Evolutionary conservation across 1,140 invertebrate genomes (phyloP).

Genomic region (Anadara kagoshimensis): DNA sequence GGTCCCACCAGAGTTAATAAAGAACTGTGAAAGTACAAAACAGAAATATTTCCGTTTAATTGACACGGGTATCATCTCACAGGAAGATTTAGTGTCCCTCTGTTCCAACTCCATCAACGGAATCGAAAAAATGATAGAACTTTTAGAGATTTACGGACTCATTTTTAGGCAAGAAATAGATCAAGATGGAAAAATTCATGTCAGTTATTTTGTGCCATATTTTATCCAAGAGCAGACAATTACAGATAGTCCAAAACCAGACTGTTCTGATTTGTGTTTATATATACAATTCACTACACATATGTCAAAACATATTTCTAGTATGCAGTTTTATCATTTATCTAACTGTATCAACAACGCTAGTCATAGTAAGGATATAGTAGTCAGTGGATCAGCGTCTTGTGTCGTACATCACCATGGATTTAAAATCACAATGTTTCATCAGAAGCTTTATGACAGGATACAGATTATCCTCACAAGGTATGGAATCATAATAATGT

Average conservation of each 20-base stretch:
- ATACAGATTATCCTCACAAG: constrained; percentile 33
- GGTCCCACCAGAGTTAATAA: constrained; percentile 20
- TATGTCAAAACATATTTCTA: constrained; percentile 38
- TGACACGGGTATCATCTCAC: constrained; percentile 24
- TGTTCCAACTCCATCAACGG: constrained; percentile 12
- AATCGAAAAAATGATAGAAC: constrained; percentile 11
- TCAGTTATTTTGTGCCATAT: constrained; percentile 41
- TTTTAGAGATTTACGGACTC: constrained; percentile 32
- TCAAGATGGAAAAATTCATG: not conserved
- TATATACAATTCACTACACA: constrained; percentile 33
- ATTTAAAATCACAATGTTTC: constrained; percentile 23
- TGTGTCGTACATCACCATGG: constrained; percentile 29
- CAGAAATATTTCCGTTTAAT: constrained; percentile 27
- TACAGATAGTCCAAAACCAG: constrained; percentile 6
- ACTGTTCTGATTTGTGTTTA: constrained; percentile 13
- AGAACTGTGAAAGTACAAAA: constrained; percentile 22
- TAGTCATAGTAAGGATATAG: constrained; percentile 17
- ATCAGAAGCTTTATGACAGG: constrained; percentile 37
- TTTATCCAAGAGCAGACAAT: constrained; percentile 26
- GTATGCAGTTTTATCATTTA: constrained; percentile 37
- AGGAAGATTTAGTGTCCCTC: constrained; percentile 20
- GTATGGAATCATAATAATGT: constrained; percentile 4
- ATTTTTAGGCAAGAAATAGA: constrained; percentile 23
- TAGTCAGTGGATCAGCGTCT: constrained; percentile 1
- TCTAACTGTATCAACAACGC: constrained; percentile 20